These are phyloP conservation scores for Micromys minutus DNA, from an alignment of 2,113 vertebrate species.

Conservation along the genomic window DNA sequence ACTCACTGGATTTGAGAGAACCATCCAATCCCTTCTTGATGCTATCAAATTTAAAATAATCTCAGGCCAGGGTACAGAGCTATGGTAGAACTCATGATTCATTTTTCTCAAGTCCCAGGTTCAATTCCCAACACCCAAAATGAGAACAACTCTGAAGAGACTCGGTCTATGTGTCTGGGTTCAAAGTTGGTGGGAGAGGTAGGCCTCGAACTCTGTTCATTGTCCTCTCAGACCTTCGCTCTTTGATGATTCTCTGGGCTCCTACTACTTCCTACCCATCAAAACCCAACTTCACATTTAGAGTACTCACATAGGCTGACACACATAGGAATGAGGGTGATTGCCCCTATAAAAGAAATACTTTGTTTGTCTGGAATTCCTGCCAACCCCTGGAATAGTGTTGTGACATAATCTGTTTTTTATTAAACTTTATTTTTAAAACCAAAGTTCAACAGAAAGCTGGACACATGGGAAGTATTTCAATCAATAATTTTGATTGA, in stretches of 20 bases:
- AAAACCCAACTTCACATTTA: not conserved
- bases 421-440: slow-evolving; percentile 48
- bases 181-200: not conserved
- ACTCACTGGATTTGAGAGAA: not conserved
- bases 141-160: not conserved
- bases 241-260: not conserved
- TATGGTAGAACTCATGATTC: not conserved
- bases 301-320: not conserved
- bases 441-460: slow-evolving; percentile 51
- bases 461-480: not conserved
- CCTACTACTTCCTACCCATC: not conserved
- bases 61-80: not conserved
- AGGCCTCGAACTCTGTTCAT: not conserved
- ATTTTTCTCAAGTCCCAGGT: not conserved
- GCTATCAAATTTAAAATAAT: slow-evolving; percentile 14
- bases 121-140: not conserved
- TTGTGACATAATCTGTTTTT: slow-evolving; percentile 54
- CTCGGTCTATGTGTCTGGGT: not conserved
- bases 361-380: not conserved
- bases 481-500: not conserved
- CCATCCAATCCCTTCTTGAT: not conserved
- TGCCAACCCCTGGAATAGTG: not conserved
- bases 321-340: not conserved
- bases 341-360: not conserved
- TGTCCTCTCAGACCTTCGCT: not conserved